Percentiles rank a stretch among this genome's conserved stretches.
Conservation (phyloP, 2,888 invertebrate species). For the Dione vanillae region DNA sequence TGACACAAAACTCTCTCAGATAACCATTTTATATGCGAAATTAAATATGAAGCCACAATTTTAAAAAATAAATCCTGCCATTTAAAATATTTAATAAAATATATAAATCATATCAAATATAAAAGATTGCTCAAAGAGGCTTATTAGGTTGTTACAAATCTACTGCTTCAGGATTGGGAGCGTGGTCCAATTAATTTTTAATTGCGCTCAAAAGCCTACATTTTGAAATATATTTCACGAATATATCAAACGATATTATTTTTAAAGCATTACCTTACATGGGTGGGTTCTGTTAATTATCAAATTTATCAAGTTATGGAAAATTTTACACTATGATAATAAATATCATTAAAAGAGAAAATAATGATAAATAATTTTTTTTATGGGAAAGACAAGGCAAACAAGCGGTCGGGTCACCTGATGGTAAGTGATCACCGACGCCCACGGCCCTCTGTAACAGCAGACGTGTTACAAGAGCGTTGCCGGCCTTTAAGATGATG, state of each 20-base stretch:
- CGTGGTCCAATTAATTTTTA: constrained; percentile 26
- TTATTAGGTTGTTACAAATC: constrained; percentile 62
- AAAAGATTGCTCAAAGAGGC: constrained; percentile 55
- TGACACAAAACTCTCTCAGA: too few relatives aligned
- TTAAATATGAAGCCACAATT: too few relatives aligned
- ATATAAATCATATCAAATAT: constrained; percentile 11
- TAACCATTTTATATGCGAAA: too few relatives aligned
- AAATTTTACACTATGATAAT: background rate
- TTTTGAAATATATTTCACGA: background rate
- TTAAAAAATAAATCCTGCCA: background rate
- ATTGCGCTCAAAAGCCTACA: constrained; percentile 6
- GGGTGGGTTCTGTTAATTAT: background rate
- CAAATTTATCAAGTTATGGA: background rate
- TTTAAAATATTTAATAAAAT: constrained; percentile 5
- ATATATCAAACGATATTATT: background rate
- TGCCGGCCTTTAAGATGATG: too few relatives aligned
- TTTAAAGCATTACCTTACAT: background rate
- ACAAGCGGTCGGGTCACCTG: too few relatives aligned
- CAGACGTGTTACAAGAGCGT: too few relatives aligned
- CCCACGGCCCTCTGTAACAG: too few relatives aligned
- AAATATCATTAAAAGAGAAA: too few relatives aligned
- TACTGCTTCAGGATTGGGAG: constrained; percentile 42
- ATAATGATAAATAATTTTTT: too few relatives aligned
- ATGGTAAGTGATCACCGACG: too few relatives aligned
- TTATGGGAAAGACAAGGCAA: too few relatives aligned